These are phyloP conservation scores for Xylota sylvarum DNA, from an alignment of 2,888 invertebrate species.

Conservation along the genomic window DNA sequence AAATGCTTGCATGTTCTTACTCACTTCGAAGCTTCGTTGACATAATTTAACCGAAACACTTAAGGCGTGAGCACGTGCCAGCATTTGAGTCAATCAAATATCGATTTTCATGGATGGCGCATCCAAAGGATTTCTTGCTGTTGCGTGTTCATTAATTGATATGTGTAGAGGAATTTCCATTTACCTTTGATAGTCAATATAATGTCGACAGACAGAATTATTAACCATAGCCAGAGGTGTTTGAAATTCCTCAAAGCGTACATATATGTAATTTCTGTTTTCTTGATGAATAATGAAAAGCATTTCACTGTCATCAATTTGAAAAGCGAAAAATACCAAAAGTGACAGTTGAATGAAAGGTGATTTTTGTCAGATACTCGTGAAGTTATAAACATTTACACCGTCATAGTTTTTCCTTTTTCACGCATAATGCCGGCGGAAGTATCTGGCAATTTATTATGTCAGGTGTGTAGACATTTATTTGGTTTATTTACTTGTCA, in stretches of 20 bases:
- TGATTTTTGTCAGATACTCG: background rate
- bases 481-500: slow-evolving; percentile 9
- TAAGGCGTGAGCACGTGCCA: slow-evolving; percentile 22
- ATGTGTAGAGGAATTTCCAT: background rate
- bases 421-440: background rate
- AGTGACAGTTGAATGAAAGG: background rate
- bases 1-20: slow-evolving; percentile 1
- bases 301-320: slow-evolving; percentile 7
- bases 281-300: slow-evolving; percentile 5
- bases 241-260: background rate
- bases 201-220: background rate
- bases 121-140: slow-evolving; percentile 8
- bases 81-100: slow-evolving; percentile 29
- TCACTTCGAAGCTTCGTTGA: background rate
- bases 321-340: background rate
- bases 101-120: background rate
- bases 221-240: background rate
- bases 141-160: slow-evolving; percentile 44
- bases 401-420: background rate
- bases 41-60: slow-evolving; percentile 14
- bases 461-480: background rate
- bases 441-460: slow-evolving; percentile 11
- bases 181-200: slow-evolving; percentile 14
- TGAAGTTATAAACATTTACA: background rate
- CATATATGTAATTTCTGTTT: background rate